These are phyloP conservation scores for Poeciliopsis retropinna DNA, from an alignment of 2,113 vertebrate species.

Conservation along the genomic window DNA sequence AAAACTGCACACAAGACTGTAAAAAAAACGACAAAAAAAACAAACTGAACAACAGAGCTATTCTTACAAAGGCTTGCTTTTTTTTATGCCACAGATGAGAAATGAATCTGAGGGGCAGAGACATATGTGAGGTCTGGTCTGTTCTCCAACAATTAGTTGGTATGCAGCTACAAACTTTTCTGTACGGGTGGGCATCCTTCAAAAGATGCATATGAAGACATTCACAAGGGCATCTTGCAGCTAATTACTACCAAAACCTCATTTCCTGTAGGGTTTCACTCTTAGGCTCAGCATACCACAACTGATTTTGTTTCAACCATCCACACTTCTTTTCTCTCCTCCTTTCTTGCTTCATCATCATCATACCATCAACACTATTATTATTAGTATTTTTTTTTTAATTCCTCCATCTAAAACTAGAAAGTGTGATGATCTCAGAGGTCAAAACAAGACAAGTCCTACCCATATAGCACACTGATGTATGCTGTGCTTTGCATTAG, in stretches of 20 bases:
- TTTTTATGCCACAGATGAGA: slow-evolving; percentile 25
- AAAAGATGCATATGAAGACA: slow-evolving; percentile 33
- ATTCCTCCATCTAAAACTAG: slow-evolving; percentile 22
- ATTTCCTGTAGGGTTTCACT: slow-evolving; percentile 32
- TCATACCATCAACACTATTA: not conserved
- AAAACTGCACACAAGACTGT: slow-evolving; percentile 13
- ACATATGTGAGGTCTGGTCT: slow-evolving; percentile 51
- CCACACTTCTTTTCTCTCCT: not conserved
- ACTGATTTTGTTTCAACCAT: slow-evolving; percentile 25
- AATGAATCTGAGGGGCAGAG: slow-evolving; percentile 35
- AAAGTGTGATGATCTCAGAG: slow-evolving; percentile 34
- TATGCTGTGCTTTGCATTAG: slow-evolving; percentile 22
- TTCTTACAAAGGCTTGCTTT: slow-evolving; percentile 21
- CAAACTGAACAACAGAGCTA: slow-evolving; percentile 11
- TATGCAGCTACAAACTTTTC: slow-evolving; percentile 37
- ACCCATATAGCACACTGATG: slow-evolving; percentile 45
- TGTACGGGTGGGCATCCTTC: slow-evolving; percentile 21
- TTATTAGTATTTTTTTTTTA: slow-evolving; percentile 3
- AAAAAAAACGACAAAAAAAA: not conserved
- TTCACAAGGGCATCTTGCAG: slow-evolving; percentile 35
- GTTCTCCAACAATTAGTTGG: slow-evolving; percentile 15
- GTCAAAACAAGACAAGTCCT: slow-evolving; percentile 46
- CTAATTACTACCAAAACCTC: slow-evolving; percentile 36
- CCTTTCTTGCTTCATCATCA: not conserved
- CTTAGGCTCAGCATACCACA: slow-evolving; percentile 2